phyloP scores from a whole-genome alignment of 1,140 invertebrate genomes.

The Potamilus streckersoni region DNA sequence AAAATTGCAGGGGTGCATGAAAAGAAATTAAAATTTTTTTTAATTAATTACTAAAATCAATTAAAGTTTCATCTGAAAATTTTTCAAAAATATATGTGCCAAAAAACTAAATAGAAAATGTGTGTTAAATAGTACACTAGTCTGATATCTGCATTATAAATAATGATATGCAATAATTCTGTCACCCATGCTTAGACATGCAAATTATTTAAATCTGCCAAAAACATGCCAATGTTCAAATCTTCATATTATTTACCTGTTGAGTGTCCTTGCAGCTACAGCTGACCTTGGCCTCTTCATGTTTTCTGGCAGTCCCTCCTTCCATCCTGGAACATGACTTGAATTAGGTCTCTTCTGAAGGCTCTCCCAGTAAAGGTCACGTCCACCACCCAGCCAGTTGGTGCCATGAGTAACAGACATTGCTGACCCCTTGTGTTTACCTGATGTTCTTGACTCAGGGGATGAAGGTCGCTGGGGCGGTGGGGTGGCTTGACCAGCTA shows the following conservation, averaged over 20 bases:
- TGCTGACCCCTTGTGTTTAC: conserved; percentile 11
- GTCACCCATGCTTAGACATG: too few relatives aligned
- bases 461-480: conserved; percentile 53
- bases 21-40: too few relatives aligned
- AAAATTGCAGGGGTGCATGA: too few relatives aligned
- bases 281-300: conserved; percentile 48
- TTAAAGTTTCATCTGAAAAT: too few relatives aligned
- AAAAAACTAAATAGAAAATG: too few relatives aligned
- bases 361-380: conserved; percentile 59
- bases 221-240: too few relatives aligned
- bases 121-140: too few relatives aligned
- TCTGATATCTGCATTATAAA: too few relatives aligned
- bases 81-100: too few relatives aligned
- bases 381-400: conserved; percentile 61
- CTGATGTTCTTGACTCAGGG: conserved; percentile 27
- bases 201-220: too few relatives aligned
- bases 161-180: too few relatives aligned
- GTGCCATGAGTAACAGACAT: conserved; percentile 44
- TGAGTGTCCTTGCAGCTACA: conserved; percentile 41
- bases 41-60: too few relatives aligned
- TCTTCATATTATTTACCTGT: conserved; percentile 7
- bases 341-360: conserved; percentile 51
- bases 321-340: conserved; percentile 62
- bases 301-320: conserved; percentile 56
- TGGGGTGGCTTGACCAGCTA: conserved; percentile 39